A percentile compares a stretch with the other conserved stretches of the same genome.
These are phyloP conservation scores for Microcebus tavaratra DNA, from an alignment of 2,113 vertebrate genomes.

Conservation along the genomic window DNA sequence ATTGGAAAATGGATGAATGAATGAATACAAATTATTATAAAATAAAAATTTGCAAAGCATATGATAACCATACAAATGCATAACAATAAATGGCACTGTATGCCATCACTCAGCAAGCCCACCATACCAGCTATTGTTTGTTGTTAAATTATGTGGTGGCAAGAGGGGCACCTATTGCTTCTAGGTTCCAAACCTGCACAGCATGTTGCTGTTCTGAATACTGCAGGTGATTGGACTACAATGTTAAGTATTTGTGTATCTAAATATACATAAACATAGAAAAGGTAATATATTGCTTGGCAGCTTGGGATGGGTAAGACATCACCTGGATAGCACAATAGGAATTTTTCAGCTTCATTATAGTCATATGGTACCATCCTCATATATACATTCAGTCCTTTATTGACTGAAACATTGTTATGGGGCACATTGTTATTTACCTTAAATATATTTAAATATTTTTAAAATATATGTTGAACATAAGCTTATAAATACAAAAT, in stretches of 20 bases:
- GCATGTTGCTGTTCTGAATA: background rate
- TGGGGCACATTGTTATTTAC: background rate
- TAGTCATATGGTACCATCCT: background rate
- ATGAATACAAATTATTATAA: background rate
- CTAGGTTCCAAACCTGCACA: background rate
- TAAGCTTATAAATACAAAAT: background rate
- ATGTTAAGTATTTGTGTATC: background rate
- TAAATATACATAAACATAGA: background rate
- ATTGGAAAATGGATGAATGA: background rate
- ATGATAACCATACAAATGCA: background rate
- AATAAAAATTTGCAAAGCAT: background rate
- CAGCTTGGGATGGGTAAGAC: background rate
- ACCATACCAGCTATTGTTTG: background rate
- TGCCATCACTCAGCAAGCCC: fast-evolving
- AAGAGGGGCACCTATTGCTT: background rate
- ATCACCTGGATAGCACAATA: background rate
- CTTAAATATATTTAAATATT: background rate
- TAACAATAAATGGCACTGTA: too few species aligned
- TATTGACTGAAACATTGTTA: background rate
- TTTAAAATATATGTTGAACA: background rate
- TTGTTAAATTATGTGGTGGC: background rate
- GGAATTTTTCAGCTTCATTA: background rate
- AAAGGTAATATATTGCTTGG: background rate
- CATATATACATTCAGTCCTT: background rate
- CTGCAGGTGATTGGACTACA: background rate